Evolutionary conservation across 2,797 vertebrate species (phyloP).

Genomic region (Malurus splendens): DNA sequence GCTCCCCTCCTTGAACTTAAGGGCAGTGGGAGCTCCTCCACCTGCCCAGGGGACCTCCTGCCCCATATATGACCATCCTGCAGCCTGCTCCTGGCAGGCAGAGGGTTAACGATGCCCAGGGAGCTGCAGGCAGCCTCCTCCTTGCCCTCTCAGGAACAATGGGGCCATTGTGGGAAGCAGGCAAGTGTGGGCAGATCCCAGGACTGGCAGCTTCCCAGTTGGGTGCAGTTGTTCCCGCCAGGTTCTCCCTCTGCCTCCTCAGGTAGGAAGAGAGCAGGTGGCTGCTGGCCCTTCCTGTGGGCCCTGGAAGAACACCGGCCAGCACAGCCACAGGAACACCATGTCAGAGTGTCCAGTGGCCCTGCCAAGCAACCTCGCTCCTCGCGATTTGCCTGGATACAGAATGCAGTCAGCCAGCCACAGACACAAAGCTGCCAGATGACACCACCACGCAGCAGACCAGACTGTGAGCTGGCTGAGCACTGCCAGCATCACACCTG

Average conservation of each 20-base stretch:
- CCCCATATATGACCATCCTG: rapidly evolving
- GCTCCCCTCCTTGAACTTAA: rapidly evolving
- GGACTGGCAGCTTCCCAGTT: slow-evolving; percentile 31
- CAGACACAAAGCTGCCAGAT: not conserved
- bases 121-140: slow-evolving; percentile 57
- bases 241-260: not conserved
- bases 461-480: not conserved
- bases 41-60: not conserved
- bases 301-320: not conserved
- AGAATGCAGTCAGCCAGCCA: not conserved
- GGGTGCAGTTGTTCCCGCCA: not conserved
- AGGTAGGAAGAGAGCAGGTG: slow-evolving; percentile 32
- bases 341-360: not conserved
- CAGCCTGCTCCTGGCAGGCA: not conserved
- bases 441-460: not conserved
- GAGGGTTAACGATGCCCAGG: slow-evolving; percentile 63
- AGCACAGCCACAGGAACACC: not conserved
- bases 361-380: not conserved
- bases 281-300: not conserved
- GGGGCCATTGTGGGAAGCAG: slow-evolving; percentile 61
- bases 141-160: slow-evolving; percentile 70
- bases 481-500: not conserved
- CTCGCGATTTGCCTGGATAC: not conserved
- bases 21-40: not conserved
- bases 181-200: slow-evolving; percentile 62